A percentile compares a stretch with the other conserved stretches of the same genome.
Conservation (phyloP, 2,888 invertebrate species). For the Meiosimyza decipiens region DNA sequence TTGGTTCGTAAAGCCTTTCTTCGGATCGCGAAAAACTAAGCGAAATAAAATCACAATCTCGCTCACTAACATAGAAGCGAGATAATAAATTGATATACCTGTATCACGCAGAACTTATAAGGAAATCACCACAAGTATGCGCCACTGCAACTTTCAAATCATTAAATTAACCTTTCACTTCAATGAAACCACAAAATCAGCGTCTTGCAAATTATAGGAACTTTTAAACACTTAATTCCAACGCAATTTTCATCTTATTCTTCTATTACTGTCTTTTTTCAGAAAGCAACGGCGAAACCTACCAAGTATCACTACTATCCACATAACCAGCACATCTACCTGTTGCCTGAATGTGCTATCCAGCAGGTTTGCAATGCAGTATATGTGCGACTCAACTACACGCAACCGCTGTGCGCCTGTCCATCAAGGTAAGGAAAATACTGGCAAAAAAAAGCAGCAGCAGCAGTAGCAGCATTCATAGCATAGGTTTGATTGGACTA, state of each 20-base stretch:
- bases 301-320: constrained; percentile 95
- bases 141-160: too few relatives aligned
- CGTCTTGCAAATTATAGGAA: background rate
- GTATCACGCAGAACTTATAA: too few relatives aligned
- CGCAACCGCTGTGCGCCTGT: constrained; percentile 92
- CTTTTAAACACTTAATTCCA: constrained; percentile 27
- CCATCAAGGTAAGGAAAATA: constrained; percentile 73
- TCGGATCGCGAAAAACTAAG: too few relatives aligned
- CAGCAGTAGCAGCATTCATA: background rate
- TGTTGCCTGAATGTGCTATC: constrained; percentile 92
- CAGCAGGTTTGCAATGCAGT: constrained; percentile 95
- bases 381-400: constrained; percentile 90
- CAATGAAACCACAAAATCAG: too few relatives aligned
- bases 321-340: constrained; percentile 91
- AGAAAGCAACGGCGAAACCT: constrained; percentile 84
- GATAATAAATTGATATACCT: too few relatives aligned
- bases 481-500: background rate
- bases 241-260: constrained; percentile 31
- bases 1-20: too few relatives aligned
- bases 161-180: too few relatives aligned
- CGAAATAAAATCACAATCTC: too few relatives aligned
- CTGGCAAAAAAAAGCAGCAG: background rate
- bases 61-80: too few relatives aligned
- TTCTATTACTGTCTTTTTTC: constrained; percentile 47
- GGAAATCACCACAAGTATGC: too few relatives aligned